These are phyloP conservation scores for Desoria tigrina DNA, from an alignment of 2,888 invertebrate species.

Conservation along the genomic window DNA sequence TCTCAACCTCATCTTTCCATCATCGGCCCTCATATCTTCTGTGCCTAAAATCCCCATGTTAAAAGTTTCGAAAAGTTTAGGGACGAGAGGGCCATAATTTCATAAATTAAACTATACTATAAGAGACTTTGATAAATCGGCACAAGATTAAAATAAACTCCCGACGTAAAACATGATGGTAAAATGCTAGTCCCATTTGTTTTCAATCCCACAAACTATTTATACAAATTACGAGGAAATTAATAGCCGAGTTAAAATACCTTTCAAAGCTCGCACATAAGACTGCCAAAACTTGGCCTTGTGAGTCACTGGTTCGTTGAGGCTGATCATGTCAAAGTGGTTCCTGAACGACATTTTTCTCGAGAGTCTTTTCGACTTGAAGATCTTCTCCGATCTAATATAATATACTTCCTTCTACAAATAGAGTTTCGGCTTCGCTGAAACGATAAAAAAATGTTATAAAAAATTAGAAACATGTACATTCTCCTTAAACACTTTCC, in stretches of 20 bases:
- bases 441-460: neutral
- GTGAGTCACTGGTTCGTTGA: constrained; percentile 86
- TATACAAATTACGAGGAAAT: neutral
- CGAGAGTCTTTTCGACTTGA: neutral
- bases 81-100: too few species aligned
- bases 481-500: neutral
- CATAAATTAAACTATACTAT: too few species aligned
- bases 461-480: neutral
- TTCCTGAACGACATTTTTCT: constrained; percentile 71
- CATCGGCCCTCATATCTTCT: constrained; percentile 87
- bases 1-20: constrained; percentile 67
- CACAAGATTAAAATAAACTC: too few species aligned
- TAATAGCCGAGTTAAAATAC: neutral
- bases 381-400: neutral
- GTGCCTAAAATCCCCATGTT: constrained; percentile 66
- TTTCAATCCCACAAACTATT: too few species aligned
- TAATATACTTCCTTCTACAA: neutral
- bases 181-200: too few species aligned
- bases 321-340: constrained; percentile 91
- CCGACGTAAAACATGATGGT: too few species aligned
- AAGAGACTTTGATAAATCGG: too few species aligned
- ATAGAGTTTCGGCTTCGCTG: constrained; percentile 5
- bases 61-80: constrained; percentile 3
- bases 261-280: constrained; percentile 69
- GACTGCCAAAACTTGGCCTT: constrained; percentile 94